Conservation (phyloP, 1,140 invertebrate genomes). For the Sarcophaga peregrina region DNA sequence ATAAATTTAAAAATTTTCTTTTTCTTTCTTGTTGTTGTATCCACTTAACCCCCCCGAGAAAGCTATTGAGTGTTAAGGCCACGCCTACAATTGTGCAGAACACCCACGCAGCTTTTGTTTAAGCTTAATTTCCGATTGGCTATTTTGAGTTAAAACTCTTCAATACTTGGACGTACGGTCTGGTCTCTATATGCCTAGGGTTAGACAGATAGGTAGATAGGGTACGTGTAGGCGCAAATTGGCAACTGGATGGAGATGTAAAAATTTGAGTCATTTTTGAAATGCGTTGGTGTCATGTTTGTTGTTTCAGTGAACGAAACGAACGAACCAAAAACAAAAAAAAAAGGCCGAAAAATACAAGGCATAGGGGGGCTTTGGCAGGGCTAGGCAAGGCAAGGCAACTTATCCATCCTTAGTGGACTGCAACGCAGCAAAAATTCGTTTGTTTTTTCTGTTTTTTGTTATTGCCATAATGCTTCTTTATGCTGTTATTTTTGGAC, state of each 20-base stretch:
- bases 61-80: background rate
- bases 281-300: constrained; percentile 33
- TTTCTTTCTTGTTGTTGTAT: background rate
- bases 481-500: background rate
- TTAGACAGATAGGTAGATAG: too few relatives aligned
- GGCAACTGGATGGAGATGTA: background rate
- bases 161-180: background rate
- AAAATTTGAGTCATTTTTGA: constrained; percentile 17
- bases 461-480: background rate
- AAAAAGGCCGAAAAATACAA: background rate
- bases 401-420: constrained; percentile 29
- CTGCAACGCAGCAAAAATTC: constrained; percentile 27
- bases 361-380: too few relatives aligned
- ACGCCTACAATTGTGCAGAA: constrained; percentile 22
- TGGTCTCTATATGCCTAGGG: too few relatives aligned
- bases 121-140: constrained; percentile 34
- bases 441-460: constrained; percentile 12
- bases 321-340: too few relatives aligned
- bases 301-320: too few relatives aligned
- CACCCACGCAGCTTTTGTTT: constrained; percentile 34
- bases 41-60: background rate
- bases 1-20: background rate
- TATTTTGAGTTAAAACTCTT: constrained; percentile 25
- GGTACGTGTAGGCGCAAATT: too few relatives aligned
- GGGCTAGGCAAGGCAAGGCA: background rate